Base-by-base conservation (phyloP, 1,140 invertebrate species). In the Drosophila carrolli region DNA sequence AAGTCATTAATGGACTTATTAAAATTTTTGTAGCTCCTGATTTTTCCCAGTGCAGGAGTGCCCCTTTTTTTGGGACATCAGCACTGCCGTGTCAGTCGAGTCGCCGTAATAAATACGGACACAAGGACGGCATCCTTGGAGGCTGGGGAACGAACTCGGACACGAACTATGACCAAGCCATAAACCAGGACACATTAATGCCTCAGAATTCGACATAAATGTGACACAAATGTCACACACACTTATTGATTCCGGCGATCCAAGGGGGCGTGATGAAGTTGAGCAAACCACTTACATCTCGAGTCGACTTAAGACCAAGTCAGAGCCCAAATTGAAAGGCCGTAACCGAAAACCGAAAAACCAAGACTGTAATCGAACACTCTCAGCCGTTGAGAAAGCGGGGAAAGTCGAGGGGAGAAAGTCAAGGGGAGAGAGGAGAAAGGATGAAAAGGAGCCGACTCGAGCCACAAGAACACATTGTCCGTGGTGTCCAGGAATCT, bases 171-270 rank as follows among this genome's bases (percentile, higher is more conserved):
- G 56, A 75, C 68, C 65, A 50, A 16, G 76, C 81, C 67, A 74
- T 85, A 86, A 85, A 71, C 63, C 68, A 66, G 68, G 67, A 47
- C 68, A 77, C 82, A 86, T 86, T 86, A 81, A 86, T 84, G 68
- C 82, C 78, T 67, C 82, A 67, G 37, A 81, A 66, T 74, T 78
- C 57, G 82, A 85, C 82, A 85, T 84, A 85, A 86, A 85, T 86
- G 81, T 85, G 82, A 85, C 81, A 85, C 82, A 85, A 85, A 81
- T 85, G 82, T 85, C 78, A 85, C 68, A 81, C 62, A 66, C 74
- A 80, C 74, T 74, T 85, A 86, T 85, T 78, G 82, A 85, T 86
- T 81, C 66, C 61, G n/a, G 13, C 37, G 19, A 27, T 19, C 4
- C n/a, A n/a, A 19, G 23, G 4, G 5, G 37, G 27, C 4, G 32